Evolutionary conservation across 1,140 invertebrate species (phyloP), one percentile per base, ranked within the genome.

Genomic region (Macrobrachium nipponense): DNA sequence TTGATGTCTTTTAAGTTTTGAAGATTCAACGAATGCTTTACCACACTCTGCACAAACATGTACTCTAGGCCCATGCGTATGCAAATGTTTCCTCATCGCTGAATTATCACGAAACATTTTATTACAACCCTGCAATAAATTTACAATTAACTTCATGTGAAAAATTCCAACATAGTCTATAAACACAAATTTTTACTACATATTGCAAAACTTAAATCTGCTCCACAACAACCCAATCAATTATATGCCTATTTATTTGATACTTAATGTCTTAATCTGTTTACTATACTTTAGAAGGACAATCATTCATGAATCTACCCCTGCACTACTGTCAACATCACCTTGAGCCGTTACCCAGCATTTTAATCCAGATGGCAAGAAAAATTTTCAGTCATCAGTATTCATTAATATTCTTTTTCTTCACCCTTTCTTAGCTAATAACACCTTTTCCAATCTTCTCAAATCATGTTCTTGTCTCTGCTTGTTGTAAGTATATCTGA

Each of bases 21-120:
- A 98, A 91, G 96, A 98, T 91, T 99, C 98, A 6, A 99, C 98
- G 92, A 99, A 99, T 0, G 98, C 98, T 92, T 99, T 99, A 83
- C 98, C 98, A 93, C 98, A 99, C 90, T 99, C 98, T 0, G 97
- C 97, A 92, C 98, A 99, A 0, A 99, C 98, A 91, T 99, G 98
- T 1, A 99, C 97, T 17, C 98, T 92, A 0, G 98, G 98, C 0
- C 98, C 98, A 91, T 99, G 98, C 44, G 98, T 99, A 90, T 99
- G 98, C 66, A 99, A 92, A 91, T 99, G 98, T 92, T 99, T 99
- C 82, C 98, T 93, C 98, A 99, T 99, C 4, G 97, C 97, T 17
- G 97, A 98, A 91, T 98, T 99, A 91, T 99, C 98, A 73, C 98
- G 92, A 91, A 99, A 99, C 96, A 98, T 98, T 93, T 99, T 99